Evolutionary conservation across 2,797 vertebrate genomes (phyloP), one percentile per base, ranked within the genome.

Genomic region (Acomys russatus): DNA sequence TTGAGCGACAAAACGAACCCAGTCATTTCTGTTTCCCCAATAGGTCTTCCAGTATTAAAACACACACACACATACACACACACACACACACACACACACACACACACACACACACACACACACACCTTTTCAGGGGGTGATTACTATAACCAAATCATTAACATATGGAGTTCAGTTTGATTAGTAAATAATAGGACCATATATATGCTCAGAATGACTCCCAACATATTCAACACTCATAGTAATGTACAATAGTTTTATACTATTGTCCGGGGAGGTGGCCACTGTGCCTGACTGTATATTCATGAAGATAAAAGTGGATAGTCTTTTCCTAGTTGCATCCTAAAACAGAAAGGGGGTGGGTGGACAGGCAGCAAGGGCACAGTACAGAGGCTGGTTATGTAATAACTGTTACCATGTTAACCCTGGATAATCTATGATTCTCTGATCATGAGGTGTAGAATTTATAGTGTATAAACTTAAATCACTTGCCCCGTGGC

Each of bases 1-100:
- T 63, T 76, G 95, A 82, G 94, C 97, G 94, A 97, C 0, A 94
- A 96, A 18, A 94, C 82, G 80, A 95, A 95, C 33, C 94, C 89
- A 95, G 76, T 83, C 51, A 92, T 92, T 94, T 96, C 44, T 90
- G 86, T 86, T 94, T 93, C 61, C 79, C 63, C 76, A 94, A 1
- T 6, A 23, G 77, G 28, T 28, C 61, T 84, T 94, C 86, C 35
- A 76, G 61, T n/a, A n/a, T n/a, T n/a, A n/a, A n/a, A n/a, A n/a
- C n/a, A n/a, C n/a, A n/a, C n/a, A n/a, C n/a, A n/a, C n/a, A n/a
- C n/a, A n/a, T n/a, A n/a, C n/a, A n/a, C n/a, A n/a, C n/a, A n/a
- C n/a, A n/a, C n/a, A n/a, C n/a, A n/a, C n/a, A n/a, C n/a, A n/a
- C n/a, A n/a, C n/a, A n/a, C n/a, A n/a, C n/a, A n/a, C n/a, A n/a